Base-by-base conservation (phyloP, 2,797 vertebrate species). In the Oreochromis grahami region DNA sequence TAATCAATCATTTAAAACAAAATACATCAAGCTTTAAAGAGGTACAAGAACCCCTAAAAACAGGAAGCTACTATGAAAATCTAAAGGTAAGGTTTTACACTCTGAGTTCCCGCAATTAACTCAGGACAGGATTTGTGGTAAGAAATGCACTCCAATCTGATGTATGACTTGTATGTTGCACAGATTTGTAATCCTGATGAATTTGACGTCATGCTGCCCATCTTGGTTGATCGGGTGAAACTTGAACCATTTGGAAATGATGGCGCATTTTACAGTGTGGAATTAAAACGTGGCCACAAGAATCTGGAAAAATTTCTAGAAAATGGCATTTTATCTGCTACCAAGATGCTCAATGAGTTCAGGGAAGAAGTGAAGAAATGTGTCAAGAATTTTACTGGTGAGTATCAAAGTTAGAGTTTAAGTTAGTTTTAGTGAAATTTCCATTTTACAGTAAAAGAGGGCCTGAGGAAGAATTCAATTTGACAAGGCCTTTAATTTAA, bases 191-290 rank as follows among this genome's bases (percentile, higher is more conserved):
- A 95, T 81, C 97, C 97, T 17, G 96, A 98, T 82, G 97, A 99
- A 90, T 99, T 98, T 90, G 98, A 98, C 48, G 92, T 98, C 65
- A 98, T 99, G 97, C 76, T 98, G 81, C 88, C 93, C 21, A 68
- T 98, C 15, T 86, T 79, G 6, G 52, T 96, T 43, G 1, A 53
- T 2, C 95, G 97, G 87, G 91, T 97, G 85, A 2, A 88, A 0
- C 38, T 97, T 7, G 8, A 88, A 8, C 79, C 84, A 8, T 95
- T 95, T 79, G 63, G 76, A 48, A 1, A 80, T 0, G 93, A 94
- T 5, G 97, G 96, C 1, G 96, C 97, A 2, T 97, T 88, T 87
- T 98, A 97, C 76, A 95, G 93, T 6, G 86, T 97, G 65, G 68
- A 53, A 15, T 91, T 97, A 82, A 97, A 97, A 94, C 96, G 97